These are phyloP conservation scores for Mesodorylaimus sp. DNA, from an alignment of 2,888 invertebrate species.

Conservation along the genomic window DNA sequence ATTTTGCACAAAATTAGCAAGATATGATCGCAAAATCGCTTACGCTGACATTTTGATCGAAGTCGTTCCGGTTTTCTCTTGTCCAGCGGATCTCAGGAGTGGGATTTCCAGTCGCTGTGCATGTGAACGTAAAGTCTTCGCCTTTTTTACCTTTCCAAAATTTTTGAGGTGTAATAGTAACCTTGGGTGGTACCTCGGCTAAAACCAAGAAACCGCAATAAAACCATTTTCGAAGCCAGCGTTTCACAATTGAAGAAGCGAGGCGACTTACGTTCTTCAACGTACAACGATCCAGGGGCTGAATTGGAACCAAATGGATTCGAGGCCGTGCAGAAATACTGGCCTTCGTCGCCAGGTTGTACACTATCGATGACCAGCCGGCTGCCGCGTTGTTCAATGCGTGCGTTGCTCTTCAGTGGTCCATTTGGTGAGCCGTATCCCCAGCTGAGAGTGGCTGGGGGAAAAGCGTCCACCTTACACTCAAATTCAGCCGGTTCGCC, in stretches of 20 bases:
- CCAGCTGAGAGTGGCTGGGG: conserved; percentile 62
- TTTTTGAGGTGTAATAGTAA: no score
- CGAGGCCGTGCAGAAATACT: conserved; percentile 60
- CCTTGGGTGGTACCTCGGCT: no score
- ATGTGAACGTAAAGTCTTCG: neutral
- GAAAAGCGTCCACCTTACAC: conserved; percentile 55
- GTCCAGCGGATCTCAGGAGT: neutral
- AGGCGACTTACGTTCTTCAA: conserved; percentile 20
- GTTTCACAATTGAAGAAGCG: no score
- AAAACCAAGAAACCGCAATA: no score
- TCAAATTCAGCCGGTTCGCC: conserved; percentile 36
- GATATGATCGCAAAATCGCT: neutral
- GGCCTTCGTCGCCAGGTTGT: conserved; percentile 50
- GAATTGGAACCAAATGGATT: conserved; percentile 31
- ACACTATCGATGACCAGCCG: conserved; percentile 26
- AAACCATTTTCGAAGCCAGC: no score
- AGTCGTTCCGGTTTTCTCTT: no score
- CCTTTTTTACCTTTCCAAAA: no score
- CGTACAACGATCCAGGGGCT: neutral
- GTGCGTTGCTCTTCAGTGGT: conserved; percentile 33
- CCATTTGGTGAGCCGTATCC: conserved; percentile 23
- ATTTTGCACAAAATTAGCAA: no score
- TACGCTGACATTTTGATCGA: no score
- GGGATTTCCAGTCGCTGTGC: neutral
- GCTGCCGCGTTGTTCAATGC: conserved; percentile 23